Evolutionary conservation across 2,888 invertebrate genomes (phyloP), one percentile per base, ranked within the genome.

Genomic region (Calameuta filiformis): DNA sequence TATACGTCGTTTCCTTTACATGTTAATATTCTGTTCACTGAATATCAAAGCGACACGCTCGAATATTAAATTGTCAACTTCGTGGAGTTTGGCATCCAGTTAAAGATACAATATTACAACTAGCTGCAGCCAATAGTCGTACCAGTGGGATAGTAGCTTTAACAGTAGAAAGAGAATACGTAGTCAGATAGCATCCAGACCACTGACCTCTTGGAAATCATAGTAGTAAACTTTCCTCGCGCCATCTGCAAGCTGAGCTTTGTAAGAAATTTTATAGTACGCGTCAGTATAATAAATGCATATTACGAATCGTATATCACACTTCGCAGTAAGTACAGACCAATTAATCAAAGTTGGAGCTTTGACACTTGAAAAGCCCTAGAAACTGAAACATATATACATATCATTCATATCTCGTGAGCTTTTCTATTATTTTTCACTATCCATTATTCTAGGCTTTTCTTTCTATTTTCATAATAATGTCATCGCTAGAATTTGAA

Each of bases 11-110:
- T 83, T 81, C 86, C 85, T 88, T 87, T 87, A 87, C 87, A 88
- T 87, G 87, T 87, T 88, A 88, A 87, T 88, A 84, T 80, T 86
- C 86, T 85, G 86, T 87, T 86, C 87, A 86, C 85, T 82, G 86
- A 88, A 87, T 88, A 88, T 87, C 85, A 87, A 85, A 81, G 80
- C 80, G 83, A 81, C 82, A 77, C 73, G 82, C 78, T 79, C 79
- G 86, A 89, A 88, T 89, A 88, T 89, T 87, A 87, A 87, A 88
- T 85, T 81, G 82, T 79, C 74, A 79, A 85, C 81, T 83, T 84
- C 81, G 75, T 80, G 75, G 37, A 76, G 6, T 73, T n/a, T 37
- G 69, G 35, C 68, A 23, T 56, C 9, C 23, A 56, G 56, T 23
- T 56, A 3, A 23, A 56, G 56, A 23, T 56, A 23, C 9, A 23